Evolutionary conservation across 2,888 invertebrate species (phyloP).

Genomic region (Cotesia congregata): DNA sequence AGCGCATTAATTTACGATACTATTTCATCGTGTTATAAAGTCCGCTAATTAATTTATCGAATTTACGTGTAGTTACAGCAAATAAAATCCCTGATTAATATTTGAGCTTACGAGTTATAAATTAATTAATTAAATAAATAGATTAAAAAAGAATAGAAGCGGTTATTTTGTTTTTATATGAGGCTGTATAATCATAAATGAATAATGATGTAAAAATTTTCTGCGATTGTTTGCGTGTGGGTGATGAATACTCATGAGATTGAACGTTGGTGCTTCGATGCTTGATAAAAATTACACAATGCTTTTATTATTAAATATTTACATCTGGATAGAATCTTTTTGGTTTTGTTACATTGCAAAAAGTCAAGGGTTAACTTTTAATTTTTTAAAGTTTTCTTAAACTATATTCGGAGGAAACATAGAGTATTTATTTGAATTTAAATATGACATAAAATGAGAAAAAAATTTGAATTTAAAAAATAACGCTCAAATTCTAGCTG

Average conservation of each 20-base stretch:
- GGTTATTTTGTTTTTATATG: too few species aligned
- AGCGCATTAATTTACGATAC: neutral
- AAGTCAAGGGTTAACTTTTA: too few species aligned
- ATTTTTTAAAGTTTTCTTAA: too few species aligned
- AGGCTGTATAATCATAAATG: neutral
- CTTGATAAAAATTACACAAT: neutral
- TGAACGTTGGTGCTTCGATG: neutral
- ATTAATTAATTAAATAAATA: neutral
- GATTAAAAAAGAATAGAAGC: neutral
- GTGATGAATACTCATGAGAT: neutral
- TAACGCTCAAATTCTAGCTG: too few species aligned
- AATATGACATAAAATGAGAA: too few species aligned
- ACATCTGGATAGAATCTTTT: too few species aligned
- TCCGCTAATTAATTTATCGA: neutral
- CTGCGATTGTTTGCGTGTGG: neutral
- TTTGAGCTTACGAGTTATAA: neutral
- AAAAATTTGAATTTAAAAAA: too few species aligned
- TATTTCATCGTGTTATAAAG: neutral
- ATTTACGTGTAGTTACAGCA: neutral
- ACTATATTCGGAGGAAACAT: too few species aligned
- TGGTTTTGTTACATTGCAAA: too few species aligned
- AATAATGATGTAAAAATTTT: neutral
- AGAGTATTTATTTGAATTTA: too few species aligned
- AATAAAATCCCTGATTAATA: neutral
- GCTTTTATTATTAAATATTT: neutral